Conservation (phyloP, 1,140 invertebrate species). For the Temnothorax longispinosus region DNA sequence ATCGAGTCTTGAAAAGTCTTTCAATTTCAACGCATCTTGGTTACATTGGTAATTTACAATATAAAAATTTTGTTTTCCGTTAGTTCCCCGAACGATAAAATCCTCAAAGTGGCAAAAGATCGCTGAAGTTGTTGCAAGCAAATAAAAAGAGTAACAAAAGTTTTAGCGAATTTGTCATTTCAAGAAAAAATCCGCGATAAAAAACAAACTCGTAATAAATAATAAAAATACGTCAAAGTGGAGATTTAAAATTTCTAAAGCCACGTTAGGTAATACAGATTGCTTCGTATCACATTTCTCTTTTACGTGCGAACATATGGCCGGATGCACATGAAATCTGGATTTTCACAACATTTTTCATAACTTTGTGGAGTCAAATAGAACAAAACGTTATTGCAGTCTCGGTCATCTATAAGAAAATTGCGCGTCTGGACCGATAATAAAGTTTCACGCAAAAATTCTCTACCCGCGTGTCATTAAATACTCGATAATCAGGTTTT, state of each 20-base stretch:
- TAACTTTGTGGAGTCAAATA: not conserved
- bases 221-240: not conserved
- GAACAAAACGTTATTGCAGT: not conserved
- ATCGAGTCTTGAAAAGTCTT: constrained; percentile 29
- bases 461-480: constrained; percentile 7
- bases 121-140: not conserved
- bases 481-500: not conserved
- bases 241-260: not conserved
- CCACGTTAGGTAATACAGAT: not conserved
- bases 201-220: not conserved
- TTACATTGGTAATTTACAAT: constrained; percentile 17
- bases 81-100: not conserved
- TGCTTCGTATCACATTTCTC: not conserved
- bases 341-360: constrained; percentile 12
- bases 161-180: constrained; percentile 3
- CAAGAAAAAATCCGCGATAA: not conserved
- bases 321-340: not conserved
- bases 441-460: constrained; percentile 34
- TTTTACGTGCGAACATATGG: not conserved
- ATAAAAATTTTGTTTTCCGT: not conserved
- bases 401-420: not conserved
- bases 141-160: not conserved
- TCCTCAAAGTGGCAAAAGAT: not conserved
- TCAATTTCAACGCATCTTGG: not conserved
- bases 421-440: not conserved